Evolutionary conservation across 2,888 invertebrate genomes (phyloP).

Genomic region (Drosophila testacea): DNA sequence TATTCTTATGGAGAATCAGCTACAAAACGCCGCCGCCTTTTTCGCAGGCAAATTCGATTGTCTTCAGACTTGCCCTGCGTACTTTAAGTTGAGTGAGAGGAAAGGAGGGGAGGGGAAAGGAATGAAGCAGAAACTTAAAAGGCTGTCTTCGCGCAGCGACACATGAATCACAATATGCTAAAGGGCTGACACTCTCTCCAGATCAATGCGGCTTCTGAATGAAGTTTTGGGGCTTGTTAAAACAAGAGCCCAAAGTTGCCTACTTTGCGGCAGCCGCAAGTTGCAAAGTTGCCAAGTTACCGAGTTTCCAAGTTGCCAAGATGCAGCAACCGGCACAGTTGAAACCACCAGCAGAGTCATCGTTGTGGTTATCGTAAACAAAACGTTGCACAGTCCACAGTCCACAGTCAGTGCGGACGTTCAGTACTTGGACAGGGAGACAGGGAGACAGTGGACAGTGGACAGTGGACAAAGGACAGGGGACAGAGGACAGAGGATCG

Average conservation of each 20-base stretch:
- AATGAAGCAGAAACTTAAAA: constrained; percentile 42
- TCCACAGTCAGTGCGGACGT: constrained; percentile 59
- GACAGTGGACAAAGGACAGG: constrained; percentile 6
- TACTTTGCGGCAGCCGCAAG: constrained; percentile 67
- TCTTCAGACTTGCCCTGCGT: constrained; percentile 12
- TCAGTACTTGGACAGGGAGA: constrained; percentile 60
- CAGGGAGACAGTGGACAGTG: constrained; percentile 37
- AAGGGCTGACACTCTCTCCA: constrained; percentile 83
- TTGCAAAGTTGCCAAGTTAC: constrained; percentile 14
- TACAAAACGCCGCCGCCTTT: constrained; percentile 56
- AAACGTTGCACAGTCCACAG: constrained; percentile 69
- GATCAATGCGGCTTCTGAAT: constrained; percentile 82
- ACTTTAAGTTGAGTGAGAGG: constrained; percentile 3
- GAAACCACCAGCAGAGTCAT: constrained; percentile 60
- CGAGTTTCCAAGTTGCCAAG: constrained; percentile 16
- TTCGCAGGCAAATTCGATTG: constrained; percentile 42
- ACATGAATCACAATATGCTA: constrained; percentile 83
- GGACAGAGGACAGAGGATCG: constrained; percentile 21
- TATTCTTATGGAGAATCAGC: constrained; percentile 10
- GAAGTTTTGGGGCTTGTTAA: constrained; percentile 70
- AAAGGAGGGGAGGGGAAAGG: not conserved
- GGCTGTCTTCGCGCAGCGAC: constrained; percentile 75
- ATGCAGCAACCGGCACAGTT: constrained; percentile 35
- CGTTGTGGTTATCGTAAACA: constrained; percentile 77
- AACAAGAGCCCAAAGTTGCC: constrained; percentile 70